phyloP scores from a whole-genome alignment of 1,140 invertebrate species.

The Onthophagus taurus region DNA sequence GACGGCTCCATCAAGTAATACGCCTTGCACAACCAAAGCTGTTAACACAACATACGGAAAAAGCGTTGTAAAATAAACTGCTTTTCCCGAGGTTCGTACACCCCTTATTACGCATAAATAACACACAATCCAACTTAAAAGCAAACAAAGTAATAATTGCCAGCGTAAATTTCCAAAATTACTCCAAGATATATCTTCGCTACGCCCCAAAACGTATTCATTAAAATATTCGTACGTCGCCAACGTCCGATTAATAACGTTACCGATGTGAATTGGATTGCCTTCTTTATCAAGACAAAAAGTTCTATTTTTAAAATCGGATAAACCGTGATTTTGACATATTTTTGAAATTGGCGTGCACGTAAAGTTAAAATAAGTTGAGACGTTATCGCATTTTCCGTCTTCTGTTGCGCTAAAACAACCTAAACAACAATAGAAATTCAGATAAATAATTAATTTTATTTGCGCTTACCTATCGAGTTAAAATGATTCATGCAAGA shows the following conservation, averaged over 20 bases:
- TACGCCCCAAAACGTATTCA: slow-evolving; percentile 49
- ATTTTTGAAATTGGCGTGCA: slow-evolving; percentile 43
- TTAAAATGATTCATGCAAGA: slow-evolving; percentile 63
- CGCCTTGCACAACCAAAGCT: slow-evolving; percentile 54
- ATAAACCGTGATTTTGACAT: slow-evolving; percentile 36
- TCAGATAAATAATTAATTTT: background rate
- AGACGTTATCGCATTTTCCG: slow-evolving; percentile 29
- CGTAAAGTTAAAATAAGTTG: slow-evolving; percentile 40
- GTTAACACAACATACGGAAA: slow-evolving; percentile 71
- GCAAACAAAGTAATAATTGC: slow-evolving; percentile 61
- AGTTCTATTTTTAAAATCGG: slow-evolving; percentile 34
- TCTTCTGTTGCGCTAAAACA: slow-evolving; percentile 31
- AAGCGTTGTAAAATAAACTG: slow-evolving; percentile 64
- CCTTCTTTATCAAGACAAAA: slow-evolving; percentile 35
- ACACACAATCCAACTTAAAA: slow-evolving; percentile 62
- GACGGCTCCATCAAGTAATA: slow-evolving; percentile 59
- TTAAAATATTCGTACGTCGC: slow-evolving; percentile 49
- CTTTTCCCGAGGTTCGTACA: slow-evolving; percentile 71
- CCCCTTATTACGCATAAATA: slow-evolving; percentile 64
- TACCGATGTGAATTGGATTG: slow-evolving; percentile 32
- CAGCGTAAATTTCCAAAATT: slow-evolving; percentile 59
- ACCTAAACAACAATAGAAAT: slow-evolving; percentile 16
- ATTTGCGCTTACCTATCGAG: slow-evolving; percentile 40
- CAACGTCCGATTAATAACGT: slow-evolving; percentile 29
- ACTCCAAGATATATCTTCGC: slow-evolving; percentile 45